Evolutionary conservation across 2,113 vertebrate species (phyloP).

Genomic region (Phalacrocorax pelagicus): DNA sequence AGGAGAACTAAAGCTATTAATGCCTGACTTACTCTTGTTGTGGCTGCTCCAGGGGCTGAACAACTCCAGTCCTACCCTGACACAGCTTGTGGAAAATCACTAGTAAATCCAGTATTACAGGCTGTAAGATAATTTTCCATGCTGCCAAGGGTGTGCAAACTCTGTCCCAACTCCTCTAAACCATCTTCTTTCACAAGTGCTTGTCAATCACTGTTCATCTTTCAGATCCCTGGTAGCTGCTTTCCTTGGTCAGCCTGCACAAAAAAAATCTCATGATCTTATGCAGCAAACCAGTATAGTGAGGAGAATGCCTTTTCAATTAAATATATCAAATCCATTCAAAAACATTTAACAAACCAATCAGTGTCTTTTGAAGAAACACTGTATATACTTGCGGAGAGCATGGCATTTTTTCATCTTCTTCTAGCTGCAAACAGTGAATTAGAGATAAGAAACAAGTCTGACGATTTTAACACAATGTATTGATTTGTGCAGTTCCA

Average conservation of each 20-base stretch:
- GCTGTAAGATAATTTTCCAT: neutral
- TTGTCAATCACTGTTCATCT: neutral
- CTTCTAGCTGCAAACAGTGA: neutral
- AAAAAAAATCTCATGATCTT: neutral
- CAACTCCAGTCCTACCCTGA: neutral
- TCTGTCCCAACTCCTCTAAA: neutral
- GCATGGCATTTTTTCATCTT: neutral
- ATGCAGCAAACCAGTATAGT: neutral
- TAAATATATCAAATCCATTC: neutral
- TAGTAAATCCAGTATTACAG: neutral
- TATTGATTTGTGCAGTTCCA: conserved; percentile 28
- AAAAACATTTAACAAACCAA: neutral
- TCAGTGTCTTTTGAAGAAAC: conserved; percentile 1
- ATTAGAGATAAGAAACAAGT: conserved; percentile 26
- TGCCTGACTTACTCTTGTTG: neutral
- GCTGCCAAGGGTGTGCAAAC: rapidly evolving
- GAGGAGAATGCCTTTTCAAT: neutral
- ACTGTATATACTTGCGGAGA: neutral
- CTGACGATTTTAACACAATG: conserved; percentile 14
- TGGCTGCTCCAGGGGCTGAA: neutral
- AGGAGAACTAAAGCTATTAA: neutral
- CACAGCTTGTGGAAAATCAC: neutral
- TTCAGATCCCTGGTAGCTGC: rapidly evolving
- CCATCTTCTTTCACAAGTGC: rapidly evolving
- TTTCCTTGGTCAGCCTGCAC: neutral